Conservation (phyloP, 2,113 vertebrate species). For the Hemiscyllium ocellatum region DNA sequence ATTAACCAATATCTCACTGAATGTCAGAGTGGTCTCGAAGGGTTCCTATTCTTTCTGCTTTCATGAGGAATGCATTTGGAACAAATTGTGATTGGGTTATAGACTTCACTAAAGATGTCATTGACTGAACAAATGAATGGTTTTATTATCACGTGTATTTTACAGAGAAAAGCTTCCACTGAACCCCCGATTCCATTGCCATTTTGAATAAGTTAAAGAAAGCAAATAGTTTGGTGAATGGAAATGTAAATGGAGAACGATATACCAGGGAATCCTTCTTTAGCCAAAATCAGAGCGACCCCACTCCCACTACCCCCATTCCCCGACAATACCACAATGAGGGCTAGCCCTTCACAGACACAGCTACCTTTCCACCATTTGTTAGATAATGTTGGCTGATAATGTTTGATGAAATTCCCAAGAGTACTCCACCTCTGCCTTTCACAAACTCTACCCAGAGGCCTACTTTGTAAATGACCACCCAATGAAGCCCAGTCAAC, state of each 20-base stretch:
- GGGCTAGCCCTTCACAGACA: not conserved
- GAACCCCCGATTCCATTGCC: too few species aligned
- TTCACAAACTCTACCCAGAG: not conserved
- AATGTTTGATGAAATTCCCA: not conserved
- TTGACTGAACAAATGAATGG: not conserved
- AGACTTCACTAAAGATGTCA: not conserved
- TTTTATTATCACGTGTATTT: too few species aligned
- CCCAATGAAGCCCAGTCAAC: not conserved
- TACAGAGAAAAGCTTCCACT: too few species aligned
- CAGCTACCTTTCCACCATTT: not conserved
- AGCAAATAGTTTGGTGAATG: too few species aligned
- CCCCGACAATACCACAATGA: not conserved
- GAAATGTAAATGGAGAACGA: not conserved
- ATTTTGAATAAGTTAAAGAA: too few species aligned
- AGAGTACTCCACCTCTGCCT: not conserved
- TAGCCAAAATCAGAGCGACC: not conserved
- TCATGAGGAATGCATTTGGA: not conserved
- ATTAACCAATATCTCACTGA: too few species aligned
- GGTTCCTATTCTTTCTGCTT: too few species aligned
- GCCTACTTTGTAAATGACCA: not conserved
- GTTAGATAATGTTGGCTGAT: too few species aligned
- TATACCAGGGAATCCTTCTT: not conserved
- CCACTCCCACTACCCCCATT: not conserved
- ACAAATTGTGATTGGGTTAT: not conserved
- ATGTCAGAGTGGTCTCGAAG: too few species aligned